phyloP scores from a whole-genome alignment of 2,888 invertebrate genomes.

The Lithophane ornitopus region DNA sequence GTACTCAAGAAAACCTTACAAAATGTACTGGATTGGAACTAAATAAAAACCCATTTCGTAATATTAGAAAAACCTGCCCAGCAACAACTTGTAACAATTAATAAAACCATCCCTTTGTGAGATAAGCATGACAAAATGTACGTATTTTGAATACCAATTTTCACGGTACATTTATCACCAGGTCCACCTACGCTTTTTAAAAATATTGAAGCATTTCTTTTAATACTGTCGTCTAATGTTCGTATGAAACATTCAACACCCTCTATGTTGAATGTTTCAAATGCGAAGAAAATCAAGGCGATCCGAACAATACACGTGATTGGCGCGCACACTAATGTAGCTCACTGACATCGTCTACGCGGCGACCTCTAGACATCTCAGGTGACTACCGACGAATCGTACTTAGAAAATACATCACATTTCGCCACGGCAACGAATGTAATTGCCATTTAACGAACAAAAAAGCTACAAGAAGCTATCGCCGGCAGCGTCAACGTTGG shows the following conservation, averaged over 20 bases:
- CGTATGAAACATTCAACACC: not conserved
- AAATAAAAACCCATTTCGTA: conserved; percentile 15
- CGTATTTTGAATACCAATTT: conserved; percentile 57
- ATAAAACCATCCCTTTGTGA: conserved; percentile 55
- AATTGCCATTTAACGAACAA: conserved; percentile 79
- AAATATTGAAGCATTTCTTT: conserved; percentile 17
- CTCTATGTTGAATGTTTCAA: conserved; percentile 30
- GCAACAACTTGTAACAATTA: conserved; percentile 58
- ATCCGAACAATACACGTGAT: conserved; percentile 76
- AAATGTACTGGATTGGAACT: not conserved
- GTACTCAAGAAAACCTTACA: not conserved
- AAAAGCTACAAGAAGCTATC: conserved; percentile 71
- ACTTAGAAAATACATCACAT: conserved; percentile 72
- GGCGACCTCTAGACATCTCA: conserved; percentile 86
- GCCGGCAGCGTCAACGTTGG: conserved; percentile 62
- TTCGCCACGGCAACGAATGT: conserved; percentile 64
- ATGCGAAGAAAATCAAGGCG: conserved; percentile 58
- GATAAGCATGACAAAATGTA: conserved; percentile 54
- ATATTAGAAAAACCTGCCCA: conserved; percentile 34
- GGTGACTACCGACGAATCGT: conserved; percentile 77
- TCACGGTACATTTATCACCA: conserved; percentile 51
- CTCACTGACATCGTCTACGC: conserved; percentile 73
- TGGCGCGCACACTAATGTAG: conserved; percentile 77
- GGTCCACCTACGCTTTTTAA: conserved; percentile 22
- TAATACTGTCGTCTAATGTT: conserved; percentile 15